Percentiles rank a stretch among this genome's conserved stretches.
Evolutionary conservation across 2,888 invertebrate genomes (phyloP).

Genomic region (Hanleya hanleyi): DNA sequence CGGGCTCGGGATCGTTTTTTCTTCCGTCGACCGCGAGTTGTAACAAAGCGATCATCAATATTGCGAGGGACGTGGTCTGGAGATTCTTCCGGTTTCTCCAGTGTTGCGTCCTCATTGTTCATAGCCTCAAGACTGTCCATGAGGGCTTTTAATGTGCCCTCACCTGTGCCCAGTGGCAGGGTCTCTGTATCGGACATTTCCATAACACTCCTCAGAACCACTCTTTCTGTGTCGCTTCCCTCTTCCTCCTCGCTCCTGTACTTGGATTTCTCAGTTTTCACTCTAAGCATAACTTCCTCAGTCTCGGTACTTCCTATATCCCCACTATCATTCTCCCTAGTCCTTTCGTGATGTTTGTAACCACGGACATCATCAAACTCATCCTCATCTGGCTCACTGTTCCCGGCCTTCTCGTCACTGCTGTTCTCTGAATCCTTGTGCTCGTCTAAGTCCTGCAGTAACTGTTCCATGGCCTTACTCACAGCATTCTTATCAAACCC

Average conservation of each 20-base stretch:
- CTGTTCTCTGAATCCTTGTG: constrained; percentile 14
- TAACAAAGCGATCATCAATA: constrained; percentile 60
- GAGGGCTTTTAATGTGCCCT: constrained; percentile 44
- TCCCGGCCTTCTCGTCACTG: neutral
- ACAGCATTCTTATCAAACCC: constrained; percentile 40
- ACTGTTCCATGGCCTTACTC: constrained; percentile 55
- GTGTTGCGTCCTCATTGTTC: constrained; percentile 27
- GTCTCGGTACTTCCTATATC: neutral
- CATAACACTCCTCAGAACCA: constrained; percentile 47
- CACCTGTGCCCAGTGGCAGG: constrained; percentile 40
- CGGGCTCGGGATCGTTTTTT: constrained; percentile 32
- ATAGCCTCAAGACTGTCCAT: constrained; percentile 47
- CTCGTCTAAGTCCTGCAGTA: constrained; percentile 55
- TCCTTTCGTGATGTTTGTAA: no score
- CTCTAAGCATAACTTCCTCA: neutral
- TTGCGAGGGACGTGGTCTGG: neutral
- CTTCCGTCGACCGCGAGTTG: constrained; percentile 37
- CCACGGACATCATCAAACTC: neutral
- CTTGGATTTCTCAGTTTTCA: no score
- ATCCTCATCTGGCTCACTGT: constrained; percentile 22
- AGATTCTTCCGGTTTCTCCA: neutral
- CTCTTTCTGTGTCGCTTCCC: constrained; percentile 40
- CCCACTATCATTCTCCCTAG: neutral
- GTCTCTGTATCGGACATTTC: constrained; percentile 41
- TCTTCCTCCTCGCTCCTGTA: neutral